These are phyloP conservation scores for Amblyornis subalaris DNA, from an alignment of 2,113 vertebrate genomes.

Conservation along the genomic window DNA sequence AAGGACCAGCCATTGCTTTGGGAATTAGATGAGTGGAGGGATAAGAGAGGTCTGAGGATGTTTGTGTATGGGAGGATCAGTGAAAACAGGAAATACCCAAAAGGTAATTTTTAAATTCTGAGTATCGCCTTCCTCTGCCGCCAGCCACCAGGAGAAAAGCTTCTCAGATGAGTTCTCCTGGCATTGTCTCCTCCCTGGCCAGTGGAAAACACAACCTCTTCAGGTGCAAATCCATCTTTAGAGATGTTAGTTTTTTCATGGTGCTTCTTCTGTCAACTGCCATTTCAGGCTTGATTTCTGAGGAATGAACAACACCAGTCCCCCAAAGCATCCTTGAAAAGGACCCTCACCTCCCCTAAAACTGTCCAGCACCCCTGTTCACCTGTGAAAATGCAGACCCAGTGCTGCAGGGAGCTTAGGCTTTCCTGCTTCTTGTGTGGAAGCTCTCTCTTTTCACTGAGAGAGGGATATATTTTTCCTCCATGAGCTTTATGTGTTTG, in stretches of 20 bases:
- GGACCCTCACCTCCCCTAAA: background rate
- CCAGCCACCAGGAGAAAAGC: background rate
- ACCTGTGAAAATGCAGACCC: background rate
- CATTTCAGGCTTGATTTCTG: background rate
- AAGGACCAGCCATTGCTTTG: background rate
- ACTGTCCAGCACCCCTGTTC: background rate
- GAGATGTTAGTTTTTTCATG: background rate
- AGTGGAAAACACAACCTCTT: background rate
- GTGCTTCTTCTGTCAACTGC: background rate
- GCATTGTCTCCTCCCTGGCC: background rate
- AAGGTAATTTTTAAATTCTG: background rate
- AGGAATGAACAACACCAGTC: background rate
- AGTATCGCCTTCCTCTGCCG: background rate
- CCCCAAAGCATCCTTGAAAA: background rate
- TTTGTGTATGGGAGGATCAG: background rate
- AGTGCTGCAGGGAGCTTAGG: fast-evolving
- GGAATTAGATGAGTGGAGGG: background rate
- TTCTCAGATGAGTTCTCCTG: background rate
- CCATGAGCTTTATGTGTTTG: background rate
- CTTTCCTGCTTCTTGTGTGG: background rate
- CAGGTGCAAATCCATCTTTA: background rate
- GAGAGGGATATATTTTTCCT: background rate
- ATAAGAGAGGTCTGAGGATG: background rate
- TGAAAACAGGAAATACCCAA: background rate
- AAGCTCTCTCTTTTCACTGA: background rate